Conservation (phyloP, 2,797 vertebrate genomes). For the Neopelma chrysocephalum region DNA sequence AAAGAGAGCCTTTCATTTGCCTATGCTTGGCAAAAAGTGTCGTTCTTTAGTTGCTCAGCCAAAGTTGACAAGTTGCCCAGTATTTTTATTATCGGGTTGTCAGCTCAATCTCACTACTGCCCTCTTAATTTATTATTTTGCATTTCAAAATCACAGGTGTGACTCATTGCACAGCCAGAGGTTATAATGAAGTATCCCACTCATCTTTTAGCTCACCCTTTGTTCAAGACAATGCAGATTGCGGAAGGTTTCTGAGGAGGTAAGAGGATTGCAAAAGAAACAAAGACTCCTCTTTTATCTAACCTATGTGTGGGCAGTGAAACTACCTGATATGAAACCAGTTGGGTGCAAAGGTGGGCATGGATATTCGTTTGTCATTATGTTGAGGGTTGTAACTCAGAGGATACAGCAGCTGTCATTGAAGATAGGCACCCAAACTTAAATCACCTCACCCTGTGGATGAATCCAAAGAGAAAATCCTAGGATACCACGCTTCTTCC, state of each 20-base stretch:
- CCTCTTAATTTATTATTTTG: slow-evolving; percentile 64
- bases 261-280: slow-evolving; percentile 59
- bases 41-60: slow-evolving; percentile 39
- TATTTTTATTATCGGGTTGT: slow-evolving; percentile 62
- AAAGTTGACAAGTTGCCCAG: slow-evolving; percentile 56
- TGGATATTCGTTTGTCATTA: slow-evolving; percentile 43
- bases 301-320: slow-evolving; percentile 49
- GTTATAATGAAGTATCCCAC: slow-evolving; percentile 71
- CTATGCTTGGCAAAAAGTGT: slow-evolving; percentile 30
- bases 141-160: slow-evolving; percentile 65
- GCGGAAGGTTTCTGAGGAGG: slow-evolving; percentile 53
- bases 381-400: slow-evolving; percentile 31
- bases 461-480: neutral
- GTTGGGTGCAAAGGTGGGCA: slow-evolving; percentile 47
- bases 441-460: neutral
- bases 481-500: neutral
- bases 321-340: slow-evolving; percentile 56
- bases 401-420: neutral
- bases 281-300: slow-evolving; percentile 38
- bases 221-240: slow-evolving; percentile 58
- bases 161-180: slow-evolving; percentile 65
- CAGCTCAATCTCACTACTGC: slow-evolving; percentile 55
- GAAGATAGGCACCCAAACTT: neutral
- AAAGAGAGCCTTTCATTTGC: slow-evolving; percentile 30
- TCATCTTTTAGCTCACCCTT: slow-evolving; percentile 62